These are phyloP conservation scores for Napeogenes inachia DNA, from an alignment of 2,888 invertebrate species.

Conservation along the genomic window DNA sequence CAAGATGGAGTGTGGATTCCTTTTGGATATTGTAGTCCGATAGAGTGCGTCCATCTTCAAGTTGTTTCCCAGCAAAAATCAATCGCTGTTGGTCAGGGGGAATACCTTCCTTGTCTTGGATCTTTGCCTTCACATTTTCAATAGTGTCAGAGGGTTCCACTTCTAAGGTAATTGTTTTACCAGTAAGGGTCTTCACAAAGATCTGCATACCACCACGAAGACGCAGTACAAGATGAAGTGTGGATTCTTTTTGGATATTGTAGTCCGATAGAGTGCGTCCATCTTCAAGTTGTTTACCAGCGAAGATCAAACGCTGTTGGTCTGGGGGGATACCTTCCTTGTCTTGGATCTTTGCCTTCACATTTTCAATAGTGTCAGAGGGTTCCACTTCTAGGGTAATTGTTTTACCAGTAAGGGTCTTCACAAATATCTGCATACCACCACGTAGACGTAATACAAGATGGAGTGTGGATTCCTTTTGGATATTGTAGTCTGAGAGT, in stretches of 20 bases:
- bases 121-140: slow-evolving; percentile 63
- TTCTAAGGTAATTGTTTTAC: slow-evolving; percentile 60
- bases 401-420: slow-evolving; percentile 51
- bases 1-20: slow-evolving; percentile 59
- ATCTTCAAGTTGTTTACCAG: slow-evolving; percentile 58
- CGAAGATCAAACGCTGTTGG: slow-evolving; percentile 58
- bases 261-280: slow-evolving; percentile 59
- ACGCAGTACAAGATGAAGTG: slow-evolving; percentile 54
- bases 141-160: slow-evolving; percentile 61
- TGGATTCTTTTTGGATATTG: slow-evolving; percentile 61
- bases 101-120: slow-evolving; percentile 63
- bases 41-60: slow-evolving; percentile 60
- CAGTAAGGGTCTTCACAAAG: slow-evolving; percentile 61
- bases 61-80: slow-evolving; percentile 61
- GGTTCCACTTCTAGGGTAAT: slow-evolving; percentile 58
- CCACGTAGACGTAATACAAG: slow-evolving; percentile 40
- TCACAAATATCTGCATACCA: slow-evolving; percentile 55
- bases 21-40: slow-evolving; percentile 65
- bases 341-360: slow-evolving; percentile 60
- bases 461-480: slow-evolving; percentile 41
- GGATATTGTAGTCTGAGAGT: slow-evolving; percentile 41
- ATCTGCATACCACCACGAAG: slow-evolving; percentile 63
- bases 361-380: slow-evolving; percentile 60
- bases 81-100: slow-evolving; percentile 62
- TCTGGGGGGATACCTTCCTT: slow-evolving; percentile 62